Evolutionary conservation across 1,140 invertebrate genomes (phyloP).

Genomic region (Aleiodes sp.): DNA sequence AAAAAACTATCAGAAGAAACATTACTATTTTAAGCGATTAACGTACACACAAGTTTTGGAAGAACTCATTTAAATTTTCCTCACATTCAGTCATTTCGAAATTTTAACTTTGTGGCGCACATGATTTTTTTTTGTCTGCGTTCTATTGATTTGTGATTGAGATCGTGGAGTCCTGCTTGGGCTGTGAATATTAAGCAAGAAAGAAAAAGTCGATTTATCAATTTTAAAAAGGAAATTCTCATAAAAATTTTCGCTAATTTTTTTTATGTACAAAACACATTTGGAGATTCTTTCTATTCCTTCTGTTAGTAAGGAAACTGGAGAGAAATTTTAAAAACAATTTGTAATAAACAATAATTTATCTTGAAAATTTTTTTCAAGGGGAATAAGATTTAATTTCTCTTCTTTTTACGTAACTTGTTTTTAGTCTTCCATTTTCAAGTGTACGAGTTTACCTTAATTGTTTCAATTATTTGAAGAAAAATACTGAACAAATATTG

Average conservation of each 20-base stretch:
- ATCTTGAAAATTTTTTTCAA: background rate
- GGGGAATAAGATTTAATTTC: too few relatives aligned
- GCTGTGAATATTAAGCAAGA: constrained; percentile 1
- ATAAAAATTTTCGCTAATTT: background rate
- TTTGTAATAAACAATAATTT: background rate
- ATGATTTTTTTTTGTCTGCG: background rate
- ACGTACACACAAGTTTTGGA: background rate
- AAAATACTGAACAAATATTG: background rate
- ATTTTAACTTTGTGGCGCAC: background rate
- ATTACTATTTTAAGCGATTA: background rate
- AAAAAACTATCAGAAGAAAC: background rate
- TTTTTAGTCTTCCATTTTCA: background rate
- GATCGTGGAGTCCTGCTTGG: background rate
- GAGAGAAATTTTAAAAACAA: background rate
- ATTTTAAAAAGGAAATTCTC: background rate
- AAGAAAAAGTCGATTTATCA: background rate
- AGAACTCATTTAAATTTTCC: background rate
- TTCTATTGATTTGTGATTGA: background rate
- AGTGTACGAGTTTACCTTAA: background rate
- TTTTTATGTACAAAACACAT: background rate
- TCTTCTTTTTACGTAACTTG: background rate
- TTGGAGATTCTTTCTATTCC: background rate
- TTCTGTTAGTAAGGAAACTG: background rate
- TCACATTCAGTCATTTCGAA: background rate
- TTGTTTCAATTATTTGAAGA: background rate